Conservation (phyloP, 2,113 vertebrate genomes). For the Nipponia nippon region DNA sequence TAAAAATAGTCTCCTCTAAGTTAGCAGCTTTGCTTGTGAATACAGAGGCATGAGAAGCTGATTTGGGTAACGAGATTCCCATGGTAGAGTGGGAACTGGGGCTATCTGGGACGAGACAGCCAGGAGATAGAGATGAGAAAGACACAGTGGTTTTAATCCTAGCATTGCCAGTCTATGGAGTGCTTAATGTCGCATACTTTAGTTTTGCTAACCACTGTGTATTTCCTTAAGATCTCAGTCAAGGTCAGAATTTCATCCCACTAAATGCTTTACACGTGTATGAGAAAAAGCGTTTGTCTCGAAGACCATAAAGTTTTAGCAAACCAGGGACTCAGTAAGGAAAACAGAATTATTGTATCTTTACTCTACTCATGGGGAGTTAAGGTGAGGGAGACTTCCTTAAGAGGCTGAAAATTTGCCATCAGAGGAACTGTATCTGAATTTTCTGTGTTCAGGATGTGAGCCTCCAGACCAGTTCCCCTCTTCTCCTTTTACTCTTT, state of each 20-base stretch:
- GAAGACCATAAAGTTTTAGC: background rate
- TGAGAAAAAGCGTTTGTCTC: background rate
- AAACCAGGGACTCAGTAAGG: background rate
- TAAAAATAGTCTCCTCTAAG: background rate
- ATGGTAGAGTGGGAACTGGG: background rate
- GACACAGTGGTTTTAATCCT: background rate
- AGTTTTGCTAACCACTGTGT: background rate
- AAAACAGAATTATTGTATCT: background rate
- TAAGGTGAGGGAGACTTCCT: background rate
- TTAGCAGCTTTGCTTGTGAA: background rate
- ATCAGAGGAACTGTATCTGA: background rate
- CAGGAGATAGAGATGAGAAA: background rate
- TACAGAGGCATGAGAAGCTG: background rate
- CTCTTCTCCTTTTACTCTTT: background rate
- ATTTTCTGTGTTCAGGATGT: background rate
- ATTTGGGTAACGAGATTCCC: background rate
- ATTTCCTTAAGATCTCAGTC: background rate
- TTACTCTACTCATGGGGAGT: background rate
- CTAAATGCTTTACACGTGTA: background rate
- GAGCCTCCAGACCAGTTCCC: background rate
- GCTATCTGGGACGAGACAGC: background rate
- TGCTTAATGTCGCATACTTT: background rate
- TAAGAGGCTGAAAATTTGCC: background rate
- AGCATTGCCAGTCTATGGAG: background rate
- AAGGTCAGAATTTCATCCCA: background rate